Conservation (phyloP, 1,140 invertebrate genomes). For the Nymphalis io region DNA sequence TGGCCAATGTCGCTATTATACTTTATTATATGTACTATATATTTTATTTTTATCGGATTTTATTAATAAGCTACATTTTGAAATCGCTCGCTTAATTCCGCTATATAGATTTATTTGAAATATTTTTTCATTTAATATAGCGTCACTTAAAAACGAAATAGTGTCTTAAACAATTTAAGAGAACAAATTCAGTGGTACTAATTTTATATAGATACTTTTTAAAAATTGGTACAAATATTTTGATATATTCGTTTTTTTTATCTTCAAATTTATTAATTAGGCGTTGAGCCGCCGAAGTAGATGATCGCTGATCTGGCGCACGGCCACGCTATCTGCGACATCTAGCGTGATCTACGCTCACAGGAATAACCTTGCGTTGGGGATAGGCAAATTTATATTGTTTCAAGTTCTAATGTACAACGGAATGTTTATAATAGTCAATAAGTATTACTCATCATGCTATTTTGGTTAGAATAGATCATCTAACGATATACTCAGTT, state of each 20-base stretch:
- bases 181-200: too few relatives aligned
- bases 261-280: slow-evolving; percentile 54
- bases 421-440: background rate
- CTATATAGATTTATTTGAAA: too few relatives aligned
- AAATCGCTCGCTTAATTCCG: too few relatives aligned
- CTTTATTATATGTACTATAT: background rate
- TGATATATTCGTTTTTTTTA: background rate
- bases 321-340: slow-evolving; percentile 66
- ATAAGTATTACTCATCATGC: background rate
- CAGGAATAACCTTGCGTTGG: slow-evolving; percentile 23
- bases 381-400: slow-evolving; percentile 13
- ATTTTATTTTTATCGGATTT: background rate
- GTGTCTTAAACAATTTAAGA: background rate
- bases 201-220: too few relatives aligned
- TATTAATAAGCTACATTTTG: too few relatives aligned
- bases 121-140: too few relatives aligned
- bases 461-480: too few relatives aligned
- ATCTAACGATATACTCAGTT: too few relatives aligned
- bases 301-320: slow-evolving; percentile 68
- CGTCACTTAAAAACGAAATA: background rate
- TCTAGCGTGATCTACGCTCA: slow-evolving; percentile 57
- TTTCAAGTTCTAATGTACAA: background rate
- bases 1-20: slow-evolving; percentile 23
- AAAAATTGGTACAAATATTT: background rate
- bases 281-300: slow-evolving; percentile 45